phyloP scores from a whole-genome alignment of 2,113 vertebrate species.

The Brachionichthys hirsutus region DNA sequence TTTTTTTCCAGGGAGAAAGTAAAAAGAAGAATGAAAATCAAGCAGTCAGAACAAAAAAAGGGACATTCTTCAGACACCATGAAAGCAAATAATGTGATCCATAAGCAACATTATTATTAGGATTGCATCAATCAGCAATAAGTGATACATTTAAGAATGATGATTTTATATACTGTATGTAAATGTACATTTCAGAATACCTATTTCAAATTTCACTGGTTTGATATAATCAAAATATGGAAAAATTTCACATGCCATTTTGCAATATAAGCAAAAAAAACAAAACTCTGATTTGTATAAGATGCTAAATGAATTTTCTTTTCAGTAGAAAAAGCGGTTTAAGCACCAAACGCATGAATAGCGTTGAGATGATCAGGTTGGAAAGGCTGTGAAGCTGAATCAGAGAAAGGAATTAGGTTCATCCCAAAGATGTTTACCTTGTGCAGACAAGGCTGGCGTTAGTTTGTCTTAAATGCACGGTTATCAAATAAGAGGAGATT shows the following conservation, averaged over 20 bases:
- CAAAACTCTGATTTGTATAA: constrained; percentile 1
- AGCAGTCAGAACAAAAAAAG: no score
- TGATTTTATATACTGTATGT: no score
- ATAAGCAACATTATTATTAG: no score
- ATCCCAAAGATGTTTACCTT: constrained; percentile 25
- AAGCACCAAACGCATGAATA: constrained; percentile 1
- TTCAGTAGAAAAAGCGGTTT: constrained; percentile 9
- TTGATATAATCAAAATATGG: no score
- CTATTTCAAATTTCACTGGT: no score
- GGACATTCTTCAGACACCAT: no score
- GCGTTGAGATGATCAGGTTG: constrained; percentile 24
- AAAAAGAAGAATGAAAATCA: no score
- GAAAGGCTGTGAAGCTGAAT: constrained; percentile 30
- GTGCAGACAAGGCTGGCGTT: constrained; percentile 2
- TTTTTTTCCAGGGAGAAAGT: no score
- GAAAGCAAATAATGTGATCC: no score
- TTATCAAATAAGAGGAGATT: constrained; percentile 9
- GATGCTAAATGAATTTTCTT: constrained; percentile 5
- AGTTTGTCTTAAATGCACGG: constrained; percentile 8
- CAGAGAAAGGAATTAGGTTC: constrained; percentile 2
- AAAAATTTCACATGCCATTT: constrained; percentile 4
- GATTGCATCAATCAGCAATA: no score
- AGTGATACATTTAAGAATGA: no score
- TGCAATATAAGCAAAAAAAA: constrained; percentile 19
- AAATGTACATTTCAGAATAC: no score